Evolutionary conservation across 2,113 vertebrate species (phyloP), one percentile per base, ranked within the genome.

Genomic region (Acanthisitta chloris): DNA sequence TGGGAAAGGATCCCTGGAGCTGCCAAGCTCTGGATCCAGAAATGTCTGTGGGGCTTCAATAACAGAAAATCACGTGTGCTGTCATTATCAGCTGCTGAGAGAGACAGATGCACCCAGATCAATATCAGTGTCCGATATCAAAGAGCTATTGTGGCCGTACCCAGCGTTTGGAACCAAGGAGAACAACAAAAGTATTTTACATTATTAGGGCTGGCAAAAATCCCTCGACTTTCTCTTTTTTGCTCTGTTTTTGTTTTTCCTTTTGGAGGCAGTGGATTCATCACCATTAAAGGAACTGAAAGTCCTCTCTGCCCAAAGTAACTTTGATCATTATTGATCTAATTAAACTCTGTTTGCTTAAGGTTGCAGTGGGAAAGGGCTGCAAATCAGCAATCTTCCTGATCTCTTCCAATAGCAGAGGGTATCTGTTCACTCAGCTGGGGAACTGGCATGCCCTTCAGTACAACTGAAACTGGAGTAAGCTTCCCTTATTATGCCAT

Each of bases 31-130:
- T 87, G 62, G 80, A 92, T 95, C 90, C 90, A 54, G 88, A 84
- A 94, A 92, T 43, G 96, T 95, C 96, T 91, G 83, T 17, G 38
- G 83, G 92, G 86, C 92, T 96, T 96, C 88, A 95, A 88, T 86
- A 92, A 77, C 95, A 91, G 96, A 96, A 98, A 97, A 95, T 97
- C 94, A 94, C 36, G 14, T 92, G 95, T 74, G 78, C 88, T 77
- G 84, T 96, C 94, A 80, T 95, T 97, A 97, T 97, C 94, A 98
- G 95, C 96, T 93, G 94, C 81, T 28, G 84, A 95, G 95, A 31
- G 78, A 97, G 95, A 95, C 95, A 96, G 97, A 96, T 95, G 94
- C 94, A 88, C 58, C 51, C 83, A 66, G 97, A 97, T 97, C 96
- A 74, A 95, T 97, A 97, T 94, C 66, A 24, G 91, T 86, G 72